A percentile compares a stretch with the other conserved stretches of the same genome.
phyloP scores from a whole-genome alignment of 2,888 invertebrate species.

The Archips crataeganus region DNA sequence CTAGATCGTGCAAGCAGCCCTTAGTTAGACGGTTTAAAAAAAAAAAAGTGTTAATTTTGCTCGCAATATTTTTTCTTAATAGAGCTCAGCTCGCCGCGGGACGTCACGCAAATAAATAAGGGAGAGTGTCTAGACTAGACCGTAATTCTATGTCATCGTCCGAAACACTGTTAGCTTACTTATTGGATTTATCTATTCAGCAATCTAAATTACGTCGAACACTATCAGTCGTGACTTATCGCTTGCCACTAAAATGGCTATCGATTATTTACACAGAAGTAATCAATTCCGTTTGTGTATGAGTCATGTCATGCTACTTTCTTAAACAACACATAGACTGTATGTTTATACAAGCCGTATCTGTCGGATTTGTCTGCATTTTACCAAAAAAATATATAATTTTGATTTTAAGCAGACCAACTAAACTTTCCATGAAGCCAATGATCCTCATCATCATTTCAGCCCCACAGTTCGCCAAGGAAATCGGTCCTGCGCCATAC shows the following conservation, averaged over 20 bases:
- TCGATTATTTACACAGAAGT: constrained; percentile 11
- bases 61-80: background rate
- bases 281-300: constrained; percentile 3
- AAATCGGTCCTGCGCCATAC: no score
- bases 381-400: background rate
- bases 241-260: constrained; percentile 2
- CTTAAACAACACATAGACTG: background rate
- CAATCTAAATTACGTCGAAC: background rate
- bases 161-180: constrained; percentile 11
- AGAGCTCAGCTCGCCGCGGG: background rate
- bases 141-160: constrained; percentile 15
- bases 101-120: constrained; percentile 11
- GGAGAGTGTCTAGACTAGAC: constrained; percentile 6
- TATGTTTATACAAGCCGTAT: background rate
- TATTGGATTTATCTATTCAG: constrained; percentile 12
- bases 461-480: no score
- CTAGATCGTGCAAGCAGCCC: no score
- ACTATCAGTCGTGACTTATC: background rate
- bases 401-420: background rate
- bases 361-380: background rate
- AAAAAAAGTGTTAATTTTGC: background rate
- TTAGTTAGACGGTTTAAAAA: background rate
- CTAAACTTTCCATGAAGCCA: background rate
- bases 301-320: background rate
- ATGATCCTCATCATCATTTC: no score